Evolutionary conservation across 2,113 vertebrate species (phyloP).

Genomic region (Fulmarus glacialis): DNA sequence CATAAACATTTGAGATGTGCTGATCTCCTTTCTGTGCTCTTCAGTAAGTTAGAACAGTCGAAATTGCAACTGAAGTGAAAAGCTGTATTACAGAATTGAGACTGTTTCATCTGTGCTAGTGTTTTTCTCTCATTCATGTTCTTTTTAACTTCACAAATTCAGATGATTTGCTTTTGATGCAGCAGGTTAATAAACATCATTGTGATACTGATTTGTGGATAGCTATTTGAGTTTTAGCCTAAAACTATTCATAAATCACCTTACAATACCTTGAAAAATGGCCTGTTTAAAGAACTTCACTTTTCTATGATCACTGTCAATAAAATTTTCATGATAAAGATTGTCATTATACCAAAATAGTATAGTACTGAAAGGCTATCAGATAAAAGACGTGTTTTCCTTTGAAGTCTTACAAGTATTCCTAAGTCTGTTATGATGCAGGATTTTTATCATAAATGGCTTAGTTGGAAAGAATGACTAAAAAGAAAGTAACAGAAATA

Average conservation of each 20-base stretch:
- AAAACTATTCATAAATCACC: not conserved
- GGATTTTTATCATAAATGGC: not conserved
- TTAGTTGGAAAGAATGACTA: not conserved
- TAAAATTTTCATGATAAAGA: not conserved
- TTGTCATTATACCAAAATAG: not conserved
- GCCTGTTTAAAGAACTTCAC: not conserved
- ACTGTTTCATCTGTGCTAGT: not conserved
- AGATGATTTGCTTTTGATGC: not conserved
- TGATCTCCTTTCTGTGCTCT: not conserved
- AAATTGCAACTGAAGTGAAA: not conserved
- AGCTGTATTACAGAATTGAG: not conserved
- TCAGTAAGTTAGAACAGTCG: not conserved
- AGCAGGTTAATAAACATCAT: not conserved
- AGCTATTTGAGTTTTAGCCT: not conserved
- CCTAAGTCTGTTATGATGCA: not conserved
- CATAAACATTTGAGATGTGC: not conserved
- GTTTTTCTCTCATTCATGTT: not conserved
- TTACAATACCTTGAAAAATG: conserved; percentile 27
- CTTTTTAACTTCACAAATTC: not conserved
- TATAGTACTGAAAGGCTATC: not conserved
- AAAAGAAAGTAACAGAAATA: not conserved
- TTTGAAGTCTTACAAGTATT: not conserved
- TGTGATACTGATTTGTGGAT: not conserved
- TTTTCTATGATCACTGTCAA: conserved; percentile 26
- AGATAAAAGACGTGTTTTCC: conserved; percentile 31